Conservation (phyloP, 2,888 invertebrate genomes). For the Villa cingulata region DNA sequence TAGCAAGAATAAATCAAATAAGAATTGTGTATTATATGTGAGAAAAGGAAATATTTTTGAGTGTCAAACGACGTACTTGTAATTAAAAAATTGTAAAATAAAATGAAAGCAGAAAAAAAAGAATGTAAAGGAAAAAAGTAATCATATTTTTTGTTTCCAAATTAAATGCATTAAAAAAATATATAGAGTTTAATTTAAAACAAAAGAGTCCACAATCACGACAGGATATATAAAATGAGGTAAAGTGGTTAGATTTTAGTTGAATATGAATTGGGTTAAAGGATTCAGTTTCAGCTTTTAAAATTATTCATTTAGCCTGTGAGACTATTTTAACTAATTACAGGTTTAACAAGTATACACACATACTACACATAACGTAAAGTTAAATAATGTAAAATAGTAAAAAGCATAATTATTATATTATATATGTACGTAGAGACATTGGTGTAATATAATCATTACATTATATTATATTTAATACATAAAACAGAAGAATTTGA, state of each 20-base stretch:
- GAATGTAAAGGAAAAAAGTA: background rate
- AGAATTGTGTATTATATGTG: background rate
- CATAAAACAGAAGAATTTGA: too few species aligned
- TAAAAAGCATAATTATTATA: too few species aligned
- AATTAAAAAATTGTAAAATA: conserved; percentile 12
- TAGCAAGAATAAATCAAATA: too few species aligned
- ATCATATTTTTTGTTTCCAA: too few species aligned
- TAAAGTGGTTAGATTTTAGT: conserved; percentile 6
- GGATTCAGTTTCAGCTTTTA: too few species aligned
- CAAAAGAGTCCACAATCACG: conserved; percentile 8
- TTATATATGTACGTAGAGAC: too few species aligned
- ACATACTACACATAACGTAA: too few species aligned
- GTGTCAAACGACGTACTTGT: conserved; percentile 3
- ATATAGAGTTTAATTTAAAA: conserved; percentile 7
- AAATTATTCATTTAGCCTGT: background rate
- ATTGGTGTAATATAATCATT: too few species aligned
- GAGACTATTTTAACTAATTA: background rate
- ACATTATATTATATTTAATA: too few species aligned
- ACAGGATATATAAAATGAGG: conserved; percentile 13
- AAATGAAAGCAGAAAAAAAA: background rate
- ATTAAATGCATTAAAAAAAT: background rate
- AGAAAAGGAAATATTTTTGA: conserved; percentile 7
- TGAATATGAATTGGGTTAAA: too few species aligned
- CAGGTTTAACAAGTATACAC: too few species aligned
- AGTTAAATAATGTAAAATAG: too few species aligned